Evolutionary conservation across 2,888 invertebrate genomes (phyloP).

Genomic region (Spodoptera littoralis): DNA sequence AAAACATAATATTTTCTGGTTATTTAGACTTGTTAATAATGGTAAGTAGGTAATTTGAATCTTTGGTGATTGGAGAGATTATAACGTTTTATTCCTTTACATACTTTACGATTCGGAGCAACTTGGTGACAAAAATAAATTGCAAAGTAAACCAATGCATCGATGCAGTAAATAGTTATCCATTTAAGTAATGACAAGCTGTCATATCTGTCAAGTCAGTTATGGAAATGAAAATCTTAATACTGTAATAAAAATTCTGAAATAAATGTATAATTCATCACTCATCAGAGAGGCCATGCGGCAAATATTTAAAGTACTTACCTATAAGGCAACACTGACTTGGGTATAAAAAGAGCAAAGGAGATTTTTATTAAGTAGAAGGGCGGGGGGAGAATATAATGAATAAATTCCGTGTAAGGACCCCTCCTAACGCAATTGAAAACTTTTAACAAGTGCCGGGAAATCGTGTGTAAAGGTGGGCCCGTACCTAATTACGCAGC

Average conservation of each 20-base stretch:
- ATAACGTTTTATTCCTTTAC: too few relatives aligned
- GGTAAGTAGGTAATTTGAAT: too few relatives aligned
- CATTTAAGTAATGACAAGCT: conserved; percentile 41
- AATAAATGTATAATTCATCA: conserved; percentile 84
- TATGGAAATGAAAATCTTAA: conserved; percentile 63
- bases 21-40: too few relatives aligned
- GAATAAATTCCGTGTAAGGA: conserved; percentile 87
- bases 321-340: conserved; percentile 75
- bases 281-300: conserved; percentile 82
- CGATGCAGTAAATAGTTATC: conserved; percentile 14
- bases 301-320: conserved; percentile 86
- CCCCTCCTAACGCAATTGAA: conserved; percentile 87
- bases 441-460: conserved; percentile 88
- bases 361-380: conserved; percentile 84
- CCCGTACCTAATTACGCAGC: conserved; percentile 82
- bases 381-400: conserved; percentile 82
- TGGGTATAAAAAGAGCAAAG: conserved; percentile 82
- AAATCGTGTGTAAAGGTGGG: conserved; percentile 88
- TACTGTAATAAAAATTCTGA: conserved; percentile 75
- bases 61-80: too few relatives aligned
- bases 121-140: neutral
- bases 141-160: neutral
- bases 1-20: too few relatives aligned
- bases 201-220: conserved; percentile 59
- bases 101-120: too few relatives aligned